Base-by-base conservation (phyloP, 2,113 vertebrate genomes). In the Alces alces region DNA sequence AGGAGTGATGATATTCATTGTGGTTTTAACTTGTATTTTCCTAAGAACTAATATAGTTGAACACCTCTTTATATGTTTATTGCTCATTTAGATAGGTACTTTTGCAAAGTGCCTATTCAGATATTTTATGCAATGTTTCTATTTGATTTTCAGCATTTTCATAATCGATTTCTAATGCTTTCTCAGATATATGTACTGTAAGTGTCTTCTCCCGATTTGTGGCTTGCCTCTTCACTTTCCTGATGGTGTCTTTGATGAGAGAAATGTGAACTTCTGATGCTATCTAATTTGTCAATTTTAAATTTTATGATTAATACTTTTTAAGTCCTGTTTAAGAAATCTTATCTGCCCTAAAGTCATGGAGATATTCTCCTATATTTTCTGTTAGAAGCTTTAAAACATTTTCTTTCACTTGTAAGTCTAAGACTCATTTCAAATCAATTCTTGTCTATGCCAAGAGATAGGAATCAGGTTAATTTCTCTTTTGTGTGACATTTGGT, bases 21-120 rank as follows among this genome's bases (percentile, higher is more conserved):
- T 23, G 47, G 12, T 78, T 96, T 97, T 88, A 97, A 80, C n/a
- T 70, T 80, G n/a, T 45, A 52, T 86, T 79, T 96, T 93, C 27
- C 47, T 95, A 47, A n/a, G 82, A 61, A 57, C 25, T 30, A 93
- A 76, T 30, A 30, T 55, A 70, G 15, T 66, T 86, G n/a, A 82
- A 70, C 12, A 73, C 9, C 17, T 94, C 90, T 86, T 55, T 54
- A 36, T 58, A n/a, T 39, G 19, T 47, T 73, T 45, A 80, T 93
- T 45, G 28, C 15, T 21, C 43, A 83, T 45, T 84, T 84, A 55
- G 10, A 60, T 86, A 73, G 19, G 16, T 6, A 93, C 45, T 66
- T 47, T 73, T 60, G 43, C 73, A 86, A 61, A 87, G 10, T 50
- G 2, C 8, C 27, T 80, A n/a, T 82, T 87, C 27, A 43, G 43